Percentiles rank a stretch among this genome's conserved stretches.
Evolutionary conservation across 2,113 vertebrate genomes (phyloP).

Genomic region (Albula goreensis): DNA sequence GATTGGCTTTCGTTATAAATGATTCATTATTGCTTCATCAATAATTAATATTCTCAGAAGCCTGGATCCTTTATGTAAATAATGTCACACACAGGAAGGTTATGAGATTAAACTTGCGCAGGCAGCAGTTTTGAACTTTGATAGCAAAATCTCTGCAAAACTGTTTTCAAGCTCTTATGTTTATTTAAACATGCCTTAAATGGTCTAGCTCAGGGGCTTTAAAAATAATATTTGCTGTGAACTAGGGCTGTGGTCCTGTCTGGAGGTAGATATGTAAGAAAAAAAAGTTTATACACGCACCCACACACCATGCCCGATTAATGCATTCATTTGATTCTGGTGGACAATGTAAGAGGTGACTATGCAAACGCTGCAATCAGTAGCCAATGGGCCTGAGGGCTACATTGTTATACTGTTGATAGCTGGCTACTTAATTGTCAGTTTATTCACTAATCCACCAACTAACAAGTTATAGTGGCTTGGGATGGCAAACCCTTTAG

Average conservation of each 20-base stretch:
- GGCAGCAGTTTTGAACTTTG: conserved; percentile 73
- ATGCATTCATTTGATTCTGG: too few relatives aligned
- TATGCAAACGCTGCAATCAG: too few relatives aligned
- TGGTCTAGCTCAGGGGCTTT: conserved; percentile 32
- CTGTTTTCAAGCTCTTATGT: conserved; percentile 32
- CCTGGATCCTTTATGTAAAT: conserved; percentile 78
- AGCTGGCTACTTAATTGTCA: too few relatives aligned
- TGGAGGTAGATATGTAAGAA: neutral
- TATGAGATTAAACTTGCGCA: conserved; percentile 68
- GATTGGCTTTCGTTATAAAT: conserved; percentile 79
- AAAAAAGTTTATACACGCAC: too few relatives aligned
- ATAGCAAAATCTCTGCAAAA: neutral
- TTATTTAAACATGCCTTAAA: conserved; percentile 41
- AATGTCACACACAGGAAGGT: conserved; percentile 71
- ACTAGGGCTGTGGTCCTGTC: conserved; percentile 1
- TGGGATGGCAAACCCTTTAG: too few relatives aligned
- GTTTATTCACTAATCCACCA: too few relatives aligned
- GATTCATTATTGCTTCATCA: conserved; percentile 76
- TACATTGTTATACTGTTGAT: too few relatives aligned
- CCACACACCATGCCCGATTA: too few relatives aligned
- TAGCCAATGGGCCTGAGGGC: too few relatives aligned
- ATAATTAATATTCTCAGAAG: conserved; percentile 76
- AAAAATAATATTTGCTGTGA: conserved; percentile 34
- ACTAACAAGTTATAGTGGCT: too few relatives aligned
- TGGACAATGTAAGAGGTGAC: too few relatives aligned